Evolutionary conservation across 2,113 vertebrate species (phyloP).

Genomic region (Oenanthe melanoleuca): DNA sequence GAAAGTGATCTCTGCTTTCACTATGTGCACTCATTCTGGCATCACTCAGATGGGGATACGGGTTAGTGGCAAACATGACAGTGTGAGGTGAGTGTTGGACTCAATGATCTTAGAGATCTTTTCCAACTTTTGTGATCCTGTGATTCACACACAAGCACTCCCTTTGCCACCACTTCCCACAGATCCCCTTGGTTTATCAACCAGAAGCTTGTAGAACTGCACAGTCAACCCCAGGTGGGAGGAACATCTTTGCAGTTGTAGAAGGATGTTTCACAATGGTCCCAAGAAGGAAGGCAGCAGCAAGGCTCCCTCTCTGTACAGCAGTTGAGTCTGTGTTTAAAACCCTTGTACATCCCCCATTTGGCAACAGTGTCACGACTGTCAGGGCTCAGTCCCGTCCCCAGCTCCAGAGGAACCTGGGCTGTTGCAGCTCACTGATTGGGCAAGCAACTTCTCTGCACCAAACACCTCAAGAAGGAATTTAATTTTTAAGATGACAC

Average conservation of each 20-base stretch:
- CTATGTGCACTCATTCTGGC: not conserved
- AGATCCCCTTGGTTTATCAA: not conserved
- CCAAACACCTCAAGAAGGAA: not conserved
- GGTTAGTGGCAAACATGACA: not conserved
- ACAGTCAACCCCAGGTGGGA: too few species aligned
- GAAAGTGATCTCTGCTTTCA: not conserved
- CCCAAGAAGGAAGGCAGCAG: not conserved
- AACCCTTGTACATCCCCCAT: not conserved
- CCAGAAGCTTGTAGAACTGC: not conserved
- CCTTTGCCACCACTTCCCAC: not conserved
- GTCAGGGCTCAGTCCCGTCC: not conserved
- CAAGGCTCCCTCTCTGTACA: not conserved
- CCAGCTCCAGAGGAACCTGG: not conserved
- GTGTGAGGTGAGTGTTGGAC: not conserved
- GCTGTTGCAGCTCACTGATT: not conserved
- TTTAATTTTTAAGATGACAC: not conserved
- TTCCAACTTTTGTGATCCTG: not conserved
- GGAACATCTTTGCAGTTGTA: not conserved
- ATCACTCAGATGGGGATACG: not conserved
- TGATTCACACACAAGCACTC: not conserved
- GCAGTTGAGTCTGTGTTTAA: not conserved
- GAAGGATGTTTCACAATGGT: fast-evolving
- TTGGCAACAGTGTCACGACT: not conserved
- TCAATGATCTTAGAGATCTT: not conserved
- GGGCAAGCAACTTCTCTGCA: not conserved